phyloP scores from a whole-genome alignment of 2,113 vertebrate species.

The Phainopepla nitens region DNA sequence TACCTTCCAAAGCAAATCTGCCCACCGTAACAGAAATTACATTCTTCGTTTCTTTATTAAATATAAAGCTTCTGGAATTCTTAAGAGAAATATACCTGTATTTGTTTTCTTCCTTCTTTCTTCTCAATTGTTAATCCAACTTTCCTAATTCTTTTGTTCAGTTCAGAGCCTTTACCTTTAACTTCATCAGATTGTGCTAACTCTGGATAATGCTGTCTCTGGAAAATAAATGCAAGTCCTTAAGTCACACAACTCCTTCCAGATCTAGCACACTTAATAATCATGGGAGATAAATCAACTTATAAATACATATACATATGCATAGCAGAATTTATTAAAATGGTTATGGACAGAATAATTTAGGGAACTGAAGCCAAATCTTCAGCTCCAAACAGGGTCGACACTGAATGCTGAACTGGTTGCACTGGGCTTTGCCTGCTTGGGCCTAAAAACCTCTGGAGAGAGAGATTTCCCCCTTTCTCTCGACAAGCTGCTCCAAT shows the following conservation, averaged over 20 bases:
- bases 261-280: not conserved
- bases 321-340: not conserved
- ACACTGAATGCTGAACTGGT: not conserved
- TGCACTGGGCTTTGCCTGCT: not conserved
- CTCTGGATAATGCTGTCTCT: conserved; percentile 51
- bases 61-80: not conserved
- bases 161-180: conserved; percentile 34
- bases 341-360: not conserved
- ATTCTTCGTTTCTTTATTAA: not conserved
- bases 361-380: not conserved
- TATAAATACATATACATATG: not conserved
- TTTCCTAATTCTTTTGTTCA: conserved; percentile 37
- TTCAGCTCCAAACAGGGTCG: not conserved
- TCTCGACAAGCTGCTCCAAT: not conserved
- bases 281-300: not conserved
- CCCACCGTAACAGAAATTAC: not conserved
- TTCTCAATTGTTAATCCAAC: conserved; percentile 53
- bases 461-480: not conserved
- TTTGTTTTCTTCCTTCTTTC: conserved; percentile 58
- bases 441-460: not conserved
- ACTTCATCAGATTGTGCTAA: conserved; percentile 38
- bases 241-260: not conserved
- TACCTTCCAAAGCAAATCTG: not conserved
- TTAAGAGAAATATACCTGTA: conserved; percentile 27
- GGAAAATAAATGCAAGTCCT: not conserved